Evolutionary conservation across 53 echinoderm and acorn worm genomes (phyloP), one percentile per base, ranked within the genome.

Genomic region (Echinarachnius parma): DNA sequence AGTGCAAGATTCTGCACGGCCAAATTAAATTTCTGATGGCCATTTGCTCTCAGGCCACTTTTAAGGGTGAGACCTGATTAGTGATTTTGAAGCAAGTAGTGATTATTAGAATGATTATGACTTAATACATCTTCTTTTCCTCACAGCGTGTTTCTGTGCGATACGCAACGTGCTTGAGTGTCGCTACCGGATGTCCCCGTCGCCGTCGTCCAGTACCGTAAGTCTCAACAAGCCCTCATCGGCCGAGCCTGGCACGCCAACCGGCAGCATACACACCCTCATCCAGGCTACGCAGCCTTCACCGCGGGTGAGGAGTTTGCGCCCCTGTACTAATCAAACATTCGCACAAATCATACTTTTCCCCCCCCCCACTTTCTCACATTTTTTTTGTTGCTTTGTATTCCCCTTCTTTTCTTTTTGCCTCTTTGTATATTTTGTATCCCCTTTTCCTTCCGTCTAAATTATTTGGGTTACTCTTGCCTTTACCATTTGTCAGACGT

Each of bases 261-360:
- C 85, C 4, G 91, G 85, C 29, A 79, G 92, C 69, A 85, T 98
- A 32, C 91, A 98, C 49, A 87, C 91, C 1, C 88, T 98, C 64
- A 98, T 98, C 30, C 79, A 88, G 77, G 98, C 91, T 28, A 98
- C 98, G 18, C 98, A 98, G 31, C 98, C 98, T 25, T 98, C 98
- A n/a, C 78, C 98, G 7, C 83, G 85, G 98, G 98, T 98, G 78
- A 71, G 89, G 19, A 48, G 8, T 46, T n/a, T n/a, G n/a, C n/a
- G n/a, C n/a, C n/a, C n/a, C n/a, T 19, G 61, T 9, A 9, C 45
- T 16, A 27, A 25, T 7, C n/a, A n/a, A n/a, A 19, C 11, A n/a
- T n/a, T n/a, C n/a, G n/a, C 62, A 62, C 32, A 62, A 7, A 15
- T n/a, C 20, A 49, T 4, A 33, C 30, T 2, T 26, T 0, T 9